These are phyloP conservation scores for Coccyzus lansbergi DNA, from an alignment of 2,797 vertebrate genomes.

Conservation along the genomic window DNA sequence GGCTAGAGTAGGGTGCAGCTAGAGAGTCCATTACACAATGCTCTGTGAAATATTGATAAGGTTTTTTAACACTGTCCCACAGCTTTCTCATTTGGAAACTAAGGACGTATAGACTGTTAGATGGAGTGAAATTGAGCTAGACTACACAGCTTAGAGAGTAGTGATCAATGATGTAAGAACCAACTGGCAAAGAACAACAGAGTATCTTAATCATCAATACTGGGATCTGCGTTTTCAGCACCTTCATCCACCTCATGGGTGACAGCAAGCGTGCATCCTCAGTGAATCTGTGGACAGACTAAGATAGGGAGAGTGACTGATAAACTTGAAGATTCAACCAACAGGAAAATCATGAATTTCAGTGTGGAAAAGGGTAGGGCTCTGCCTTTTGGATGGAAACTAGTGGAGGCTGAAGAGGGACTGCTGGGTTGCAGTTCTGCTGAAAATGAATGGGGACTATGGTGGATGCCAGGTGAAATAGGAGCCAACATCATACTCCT, in stretches of 20 bases:
- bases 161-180: not conserved
- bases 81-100: not conserved
- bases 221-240: not conserved
- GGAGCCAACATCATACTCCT: not conserved
- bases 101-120: not conserved
- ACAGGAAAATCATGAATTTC: not conserved
- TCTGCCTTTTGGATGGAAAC: not conserved
- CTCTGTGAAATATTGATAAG: not conserved
- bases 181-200: not conserved
- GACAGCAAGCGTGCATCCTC: not conserved
- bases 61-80: not conserved
- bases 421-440: rapidly evolving
- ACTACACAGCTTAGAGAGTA: not conserved
- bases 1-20: not conserved
- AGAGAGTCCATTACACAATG: not conserved
- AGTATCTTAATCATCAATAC: not conserved
- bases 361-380: not conserved
- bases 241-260: not conserved
- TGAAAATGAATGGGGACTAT: not conserved
- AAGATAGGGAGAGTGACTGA: not conserved
- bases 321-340: not conserved
- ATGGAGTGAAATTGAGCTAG: not conserved
- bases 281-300: not conserved
- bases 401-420: not conserved
- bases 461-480: not conserved